A percentile compares a stretch with the other conserved stretches of the same genome.
phyloP scores from a whole-genome alignment of 2,113 vertebrate species.

The Campylomormyrus numenius region DNA sequence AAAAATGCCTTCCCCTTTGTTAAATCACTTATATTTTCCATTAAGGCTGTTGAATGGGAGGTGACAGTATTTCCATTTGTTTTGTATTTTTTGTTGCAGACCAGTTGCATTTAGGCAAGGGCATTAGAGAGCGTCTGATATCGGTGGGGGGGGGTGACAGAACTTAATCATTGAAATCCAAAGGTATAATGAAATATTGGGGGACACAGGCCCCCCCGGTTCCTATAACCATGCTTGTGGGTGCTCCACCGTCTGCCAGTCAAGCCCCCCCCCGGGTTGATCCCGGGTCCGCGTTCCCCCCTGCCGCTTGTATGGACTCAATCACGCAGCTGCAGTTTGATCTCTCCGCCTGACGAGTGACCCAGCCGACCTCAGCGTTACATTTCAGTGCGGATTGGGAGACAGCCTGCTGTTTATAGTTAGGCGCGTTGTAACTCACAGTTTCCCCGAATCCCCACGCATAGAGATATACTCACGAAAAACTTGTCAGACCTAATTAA shows the following conservation, averaged over 20 bases:
- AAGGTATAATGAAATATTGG: background rate
- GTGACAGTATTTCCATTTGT: background rate
- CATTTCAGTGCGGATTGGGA: constrained; percentile 26
- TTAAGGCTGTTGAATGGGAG: background rate
- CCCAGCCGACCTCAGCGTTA: constrained; percentile 34
- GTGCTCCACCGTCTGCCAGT: background rate
- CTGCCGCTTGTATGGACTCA: constrained; percentile 54
- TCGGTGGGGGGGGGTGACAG: background rate
- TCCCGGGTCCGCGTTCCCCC: constrained; percentile 18
- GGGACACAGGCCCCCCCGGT: background rate
- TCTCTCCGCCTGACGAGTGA: constrained; percentile 41
- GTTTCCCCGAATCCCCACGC: background rate
- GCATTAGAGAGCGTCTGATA: background rate
- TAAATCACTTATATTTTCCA: background rate
- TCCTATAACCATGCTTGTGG: background rate
- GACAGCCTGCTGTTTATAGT: constrained; percentile 39
- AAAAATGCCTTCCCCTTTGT: background rate
- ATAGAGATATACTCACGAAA: background rate
- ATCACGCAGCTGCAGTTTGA: constrained; percentile 43
- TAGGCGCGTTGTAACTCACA: constrained; percentile 11
- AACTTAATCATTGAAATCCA: background rate
- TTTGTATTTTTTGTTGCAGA: background rate
- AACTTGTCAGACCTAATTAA: background rate
- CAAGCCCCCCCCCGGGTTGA: background rate
- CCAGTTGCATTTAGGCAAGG: background rate